Evolutionary conservation across 1,140 invertebrate species (phyloP), one percentile per base, ranked within the genome.

Genomic region (Neodiprion virginianus): DNA sequence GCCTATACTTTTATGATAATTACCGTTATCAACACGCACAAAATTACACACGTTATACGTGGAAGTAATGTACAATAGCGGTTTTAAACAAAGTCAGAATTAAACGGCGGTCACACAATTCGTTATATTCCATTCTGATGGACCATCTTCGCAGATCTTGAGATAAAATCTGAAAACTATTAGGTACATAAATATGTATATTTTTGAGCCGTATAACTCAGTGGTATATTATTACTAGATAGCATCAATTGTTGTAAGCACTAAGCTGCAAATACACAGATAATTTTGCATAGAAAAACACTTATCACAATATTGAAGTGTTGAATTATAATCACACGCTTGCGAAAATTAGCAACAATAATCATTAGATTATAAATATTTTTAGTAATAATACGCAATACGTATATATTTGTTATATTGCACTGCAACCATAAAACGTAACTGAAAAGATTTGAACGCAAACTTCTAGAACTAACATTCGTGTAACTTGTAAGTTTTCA

Each of bases 161-260:
- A 14, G 53, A 61, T 61, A 61, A 61, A 61, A 61, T 61, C 53
- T 61, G 8, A 61, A 61, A 61, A 61, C 53, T 61, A 61, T 61
- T 40, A 40, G 28, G 11, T 61, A 40, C 28, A 40, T 40, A 40
- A 40, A 40, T 40, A 40, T 40, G 28, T 40, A 40, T 40, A 40
- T 40, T 40, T 40, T 40, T 1, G 28, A 40, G 28, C 28, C 28
- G 5, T 61, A 61, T 61, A 4, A 14, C 53, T 7, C n/a, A 14
- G n/a, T 61, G 53, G 4, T 4, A 5, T 14, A 61, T 17, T 12
- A 61, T 61, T 4, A 61, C 8, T 61, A 12, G 53, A 61, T 61
- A 61, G 8, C n/a, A 14, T 14, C n/a, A 12, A 61, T 40, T 40
- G 28, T 5, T 40, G 28, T 40, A 40, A 40, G 28, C 11, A 61